Conservation (phyloP, 2,113 vertebrate species). For the Chionis minor region DNA sequence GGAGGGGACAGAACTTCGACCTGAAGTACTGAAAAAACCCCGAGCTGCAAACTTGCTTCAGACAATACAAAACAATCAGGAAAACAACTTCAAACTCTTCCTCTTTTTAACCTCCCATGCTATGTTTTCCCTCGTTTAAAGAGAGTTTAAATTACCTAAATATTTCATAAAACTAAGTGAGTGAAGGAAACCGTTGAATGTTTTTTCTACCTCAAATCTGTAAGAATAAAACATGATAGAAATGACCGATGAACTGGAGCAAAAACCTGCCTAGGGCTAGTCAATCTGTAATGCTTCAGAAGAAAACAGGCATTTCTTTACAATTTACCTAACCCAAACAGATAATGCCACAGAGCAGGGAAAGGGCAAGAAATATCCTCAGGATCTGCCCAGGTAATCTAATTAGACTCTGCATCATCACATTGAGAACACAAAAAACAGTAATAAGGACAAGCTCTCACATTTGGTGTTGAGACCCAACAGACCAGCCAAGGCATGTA, state of each 20-base stretch:
- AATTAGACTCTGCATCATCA: background rate
- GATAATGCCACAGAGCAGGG: slow-evolving; percentile 3
- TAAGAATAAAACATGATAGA: background rate
- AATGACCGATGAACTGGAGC: background rate
- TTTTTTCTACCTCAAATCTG: background rate
- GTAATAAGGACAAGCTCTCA: background rate
- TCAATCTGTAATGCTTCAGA: slow-evolving; percentile 3
- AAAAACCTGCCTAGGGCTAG: slow-evolving; percentile 9
- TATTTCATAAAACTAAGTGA: background rate
- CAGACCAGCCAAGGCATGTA: background rate
- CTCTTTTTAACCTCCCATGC: background rate
- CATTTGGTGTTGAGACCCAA: background rate
- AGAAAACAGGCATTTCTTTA: slow-evolving; percentile 13
- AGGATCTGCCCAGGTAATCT: background rate
- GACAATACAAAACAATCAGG: background rate
- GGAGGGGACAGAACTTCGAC: background rate
- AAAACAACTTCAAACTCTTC: background rate
- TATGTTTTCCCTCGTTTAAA: background rate
- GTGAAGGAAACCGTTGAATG: background rate
- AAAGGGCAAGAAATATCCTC: background rate
- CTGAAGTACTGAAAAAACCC: background rate
- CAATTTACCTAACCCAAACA: slow-evolving; percentile 16
- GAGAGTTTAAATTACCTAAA: background rate
- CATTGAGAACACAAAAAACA: background rate
- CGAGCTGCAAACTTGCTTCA: background rate